Evolutionary conservation across 2,888 invertebrate genomes (phyloP).

Genomic region (Lasioglossum calceatum): DNA sequence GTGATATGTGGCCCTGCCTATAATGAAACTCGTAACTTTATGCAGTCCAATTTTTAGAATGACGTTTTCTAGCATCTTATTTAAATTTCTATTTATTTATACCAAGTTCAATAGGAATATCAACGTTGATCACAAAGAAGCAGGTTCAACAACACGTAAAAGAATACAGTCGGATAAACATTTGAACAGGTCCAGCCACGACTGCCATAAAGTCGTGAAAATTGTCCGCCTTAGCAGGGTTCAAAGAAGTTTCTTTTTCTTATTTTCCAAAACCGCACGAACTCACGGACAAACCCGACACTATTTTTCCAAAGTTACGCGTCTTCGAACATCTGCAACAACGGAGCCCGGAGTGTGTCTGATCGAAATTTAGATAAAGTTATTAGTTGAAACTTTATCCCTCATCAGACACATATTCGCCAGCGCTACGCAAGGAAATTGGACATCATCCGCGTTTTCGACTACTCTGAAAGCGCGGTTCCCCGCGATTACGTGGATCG

Average conservation of each 20-base stretch:
- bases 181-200: background rate
- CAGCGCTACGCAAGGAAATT: background rate
- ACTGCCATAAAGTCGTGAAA: background rate
- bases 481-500: conserved; percentile 4
- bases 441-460: background rate
- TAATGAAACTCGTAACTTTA: background rate
- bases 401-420: background rate
- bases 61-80: too few species aligned
- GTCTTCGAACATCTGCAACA: background rate
- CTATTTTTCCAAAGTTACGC: background rate
- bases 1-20: background rate
- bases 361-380: conserved; percentile 9
- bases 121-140: background rate
- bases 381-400: background rate
- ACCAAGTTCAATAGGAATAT: background rate
- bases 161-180: background rate
- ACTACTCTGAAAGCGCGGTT: conserved; percentile 10
- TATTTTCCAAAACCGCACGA: background rate
- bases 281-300: background rate
- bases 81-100: background rate
- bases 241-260: background rate
- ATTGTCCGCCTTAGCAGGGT: background rate
- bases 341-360: background rate
- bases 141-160: background rate
- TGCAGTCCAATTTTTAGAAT: too few species aligned